Conservation (phyloP, 2,888 invertebrate species). For the Drymonia ruficornis region DNA sequence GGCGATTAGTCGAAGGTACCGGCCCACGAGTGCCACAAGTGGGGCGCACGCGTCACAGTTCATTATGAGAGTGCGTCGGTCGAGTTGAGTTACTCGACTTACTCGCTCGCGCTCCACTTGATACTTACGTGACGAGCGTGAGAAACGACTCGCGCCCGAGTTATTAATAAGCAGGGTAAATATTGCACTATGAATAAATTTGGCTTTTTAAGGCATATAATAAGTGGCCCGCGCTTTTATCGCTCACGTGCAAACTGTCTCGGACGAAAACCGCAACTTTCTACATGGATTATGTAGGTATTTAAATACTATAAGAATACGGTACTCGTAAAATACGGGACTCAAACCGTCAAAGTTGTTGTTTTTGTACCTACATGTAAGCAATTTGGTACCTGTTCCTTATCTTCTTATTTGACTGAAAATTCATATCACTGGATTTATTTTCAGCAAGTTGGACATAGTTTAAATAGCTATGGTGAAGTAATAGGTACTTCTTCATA, state of each 20-base stretch:
- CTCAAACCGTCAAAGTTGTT: too few species aligned
- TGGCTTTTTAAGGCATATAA: neutral
- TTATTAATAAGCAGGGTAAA: constrained; percentile 32
- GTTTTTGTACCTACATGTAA: too few species aligned
- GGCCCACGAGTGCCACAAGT: constrained; percentile 49
- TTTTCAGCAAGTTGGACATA: too few species aligned
- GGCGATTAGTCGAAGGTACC: constrained; percentile 60
- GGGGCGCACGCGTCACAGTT: constrained; percentile 58
- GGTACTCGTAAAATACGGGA: too few species aligned
- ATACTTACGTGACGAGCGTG: constrained; percentile 51
- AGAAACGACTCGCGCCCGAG: constrained; percentile 35
- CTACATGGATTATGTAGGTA: neutral
- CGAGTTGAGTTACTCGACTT: constrained; percentile 16
- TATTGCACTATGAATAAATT: constrained; percentile 5
- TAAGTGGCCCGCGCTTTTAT: neutral
- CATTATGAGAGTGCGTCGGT: constrained; percentile 42
- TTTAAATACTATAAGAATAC: too few species aligned
- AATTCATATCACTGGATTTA: too few species aligned
- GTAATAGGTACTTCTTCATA: too few species aligned
- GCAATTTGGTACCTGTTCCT: neutral
- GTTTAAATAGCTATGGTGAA: too few species aligned
- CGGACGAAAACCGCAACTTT: neutral
- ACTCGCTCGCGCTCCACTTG: constrained; percentile 47
- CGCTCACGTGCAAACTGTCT: neutral
- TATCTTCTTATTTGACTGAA: too few species aligned